Conservation (phyloP, 2,797 vertebrate genomes). For the Pelobates cultripes region DNA sequence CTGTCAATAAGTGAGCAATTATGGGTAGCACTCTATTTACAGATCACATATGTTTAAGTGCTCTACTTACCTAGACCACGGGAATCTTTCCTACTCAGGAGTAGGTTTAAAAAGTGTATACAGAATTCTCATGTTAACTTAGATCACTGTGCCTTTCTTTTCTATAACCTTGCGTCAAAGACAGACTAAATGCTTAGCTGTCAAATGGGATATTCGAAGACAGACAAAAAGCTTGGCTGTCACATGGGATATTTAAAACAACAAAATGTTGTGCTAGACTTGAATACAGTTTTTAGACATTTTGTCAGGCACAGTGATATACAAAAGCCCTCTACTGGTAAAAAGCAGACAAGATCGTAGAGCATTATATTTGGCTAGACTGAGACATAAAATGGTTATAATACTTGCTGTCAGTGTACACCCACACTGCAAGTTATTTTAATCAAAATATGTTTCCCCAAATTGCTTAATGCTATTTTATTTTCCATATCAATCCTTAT, state of each 20-base stretch:
- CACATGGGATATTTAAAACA: background rate
- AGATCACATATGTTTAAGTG: background rate
- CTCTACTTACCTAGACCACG: background rate
- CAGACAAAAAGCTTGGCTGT: background rate
- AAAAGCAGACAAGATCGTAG: no score
- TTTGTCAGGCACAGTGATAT: background rate
- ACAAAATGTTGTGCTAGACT: background rate
- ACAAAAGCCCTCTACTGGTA: background rate
- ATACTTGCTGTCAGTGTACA: no score
- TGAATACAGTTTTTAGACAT: background rate
- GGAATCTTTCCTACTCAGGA: background rate
- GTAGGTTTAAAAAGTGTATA: background rate
- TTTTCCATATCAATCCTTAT: no score
- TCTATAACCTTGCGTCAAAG: background rate
- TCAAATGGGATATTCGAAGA: background rate
- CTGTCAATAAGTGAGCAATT: background rate
- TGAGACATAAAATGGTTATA: no score
- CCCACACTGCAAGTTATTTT: no score
- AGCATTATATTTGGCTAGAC: no score
- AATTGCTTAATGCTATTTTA: no score
- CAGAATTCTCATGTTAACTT: background rate
- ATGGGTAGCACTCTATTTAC: constrained; percentile 6
- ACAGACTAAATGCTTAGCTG: background rate
- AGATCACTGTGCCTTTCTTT: background rate
- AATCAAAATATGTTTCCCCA: no score